These are phyloP conservation scores for Catocala sponsa DNA, from an alignment of 2,888 invertebrate genomes.

Conservation along the genomic window DNA sequence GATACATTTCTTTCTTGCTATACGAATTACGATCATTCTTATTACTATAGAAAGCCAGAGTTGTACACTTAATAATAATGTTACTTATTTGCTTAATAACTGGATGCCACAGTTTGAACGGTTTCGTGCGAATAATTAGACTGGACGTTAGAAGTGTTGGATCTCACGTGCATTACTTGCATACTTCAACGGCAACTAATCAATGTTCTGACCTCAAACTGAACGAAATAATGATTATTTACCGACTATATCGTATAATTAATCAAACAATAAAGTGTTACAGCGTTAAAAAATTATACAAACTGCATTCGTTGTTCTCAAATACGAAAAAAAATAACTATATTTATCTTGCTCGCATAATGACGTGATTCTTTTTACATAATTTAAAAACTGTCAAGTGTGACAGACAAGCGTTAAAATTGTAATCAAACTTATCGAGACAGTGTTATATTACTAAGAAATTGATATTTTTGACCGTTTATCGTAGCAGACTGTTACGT, in stretches of 20 bases:
- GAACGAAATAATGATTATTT: slow-evolving; percentile 42
- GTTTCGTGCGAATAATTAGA: slow-evolving; percentile 73
- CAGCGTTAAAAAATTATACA: slow-evolving; percentile 44
- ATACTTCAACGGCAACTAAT: slow-evolving; percentile 68
- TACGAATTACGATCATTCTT: background rate
- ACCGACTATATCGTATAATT: slow-evolving; percentile 49
- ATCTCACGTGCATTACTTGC: slow-evolving; percentile 75
- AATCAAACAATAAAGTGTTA: slow-evolving; percentile 50
- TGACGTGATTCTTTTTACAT: slow-evolving; percentile 50
- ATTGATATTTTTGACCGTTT: slow-evolving; percentile 32
- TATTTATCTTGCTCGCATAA: slow-evolving; percentile 35
- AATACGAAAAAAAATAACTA: slow-evolving; percentile 28
- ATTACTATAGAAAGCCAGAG: background rate
- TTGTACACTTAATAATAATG: too few species aligned
- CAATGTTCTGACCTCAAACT: slow-evolving; percentile 65
- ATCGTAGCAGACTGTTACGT: background rate
- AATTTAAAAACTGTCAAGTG: slow-evolving; percentile 49
- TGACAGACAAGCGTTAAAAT: slow-evolving; percentile 57
- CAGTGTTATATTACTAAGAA: slow-evolving; percentile 60
- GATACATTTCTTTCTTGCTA: slow-evolving; percentile 21
- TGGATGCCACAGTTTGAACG: slow-evolving; percentile 37
- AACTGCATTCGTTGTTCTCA: slow-evolving; percentile 29
- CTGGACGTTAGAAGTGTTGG: slow-evolving; percentile 64
- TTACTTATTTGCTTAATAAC: slow-evolving; percentile 20
- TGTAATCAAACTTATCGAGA: slow-evolving; percentile 62